Percentiles rank a stretch among this genome's conserved stretches.
Evolutionary conservation across 2,888 invertebrate genomes (phyloP).

Genomic region (Cantharis nigra): DNA sequence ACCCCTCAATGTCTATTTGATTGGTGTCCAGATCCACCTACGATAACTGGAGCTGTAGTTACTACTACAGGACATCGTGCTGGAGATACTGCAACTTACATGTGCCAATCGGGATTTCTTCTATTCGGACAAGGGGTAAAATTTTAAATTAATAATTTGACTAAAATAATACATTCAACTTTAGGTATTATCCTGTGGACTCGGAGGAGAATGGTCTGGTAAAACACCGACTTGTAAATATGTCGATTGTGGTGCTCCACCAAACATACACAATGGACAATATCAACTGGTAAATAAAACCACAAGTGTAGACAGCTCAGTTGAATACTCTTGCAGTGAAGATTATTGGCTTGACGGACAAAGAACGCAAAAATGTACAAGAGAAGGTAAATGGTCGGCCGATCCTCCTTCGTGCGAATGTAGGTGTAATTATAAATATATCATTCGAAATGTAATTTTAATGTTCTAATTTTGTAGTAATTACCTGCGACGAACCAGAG

Average conservation of each 20-base stretch:
- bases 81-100: conserved; percentile 80
- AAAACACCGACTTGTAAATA: conserved; percentile 81
- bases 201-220: conserved; percentile 86
- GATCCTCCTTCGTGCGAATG: conserved; percentile 85
- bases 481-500: conserved; percentile 84
- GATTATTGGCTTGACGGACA: conserved; percentile 85
- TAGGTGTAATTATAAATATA: conserved; percentile 55
- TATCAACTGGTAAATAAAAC: conserved; percentile 75
- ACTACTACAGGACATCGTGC: conserved; percentile 73
- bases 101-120: conserved; percentile 82
- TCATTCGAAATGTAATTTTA: not conserved
- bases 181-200: conserved; percentile 78
- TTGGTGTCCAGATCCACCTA: conserved; percentile 86
- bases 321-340: conserved; percentile 78
- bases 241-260: conserved; percentile 84
- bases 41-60: conserved; percentile 76
- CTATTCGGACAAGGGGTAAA: conserved; percentile 80
- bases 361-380: conserved; percentile 71
- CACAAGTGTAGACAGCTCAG: conserved; percentile 79
- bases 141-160: not conserved
- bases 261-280: conserved; percentile 76
- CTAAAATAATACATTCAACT: not conserved
- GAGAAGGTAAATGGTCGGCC: conserved; percentile 86
- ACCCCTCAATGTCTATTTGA: conserved; percentile 82
- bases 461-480: conserved; percentile 61